These are phyloP conservation scores for Spea hammondii DNA, from an alignment of 2,797 vertebrate genomes.

Conservation along the genomic window DNA sequence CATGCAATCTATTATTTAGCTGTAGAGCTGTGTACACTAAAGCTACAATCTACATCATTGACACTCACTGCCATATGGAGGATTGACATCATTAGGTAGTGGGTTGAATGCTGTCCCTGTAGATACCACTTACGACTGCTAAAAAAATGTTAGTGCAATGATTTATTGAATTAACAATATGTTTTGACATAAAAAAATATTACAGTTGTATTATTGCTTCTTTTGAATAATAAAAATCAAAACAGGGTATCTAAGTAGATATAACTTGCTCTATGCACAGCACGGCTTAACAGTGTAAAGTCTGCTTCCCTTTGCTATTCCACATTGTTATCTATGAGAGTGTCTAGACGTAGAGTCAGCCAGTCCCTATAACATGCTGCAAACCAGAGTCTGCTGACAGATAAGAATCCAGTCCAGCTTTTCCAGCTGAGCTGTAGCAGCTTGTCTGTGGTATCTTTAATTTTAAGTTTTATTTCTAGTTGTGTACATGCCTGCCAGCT, in stretches of 20 bases:
- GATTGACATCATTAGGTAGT: too few relatives aligned
- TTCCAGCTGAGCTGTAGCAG: conserved; percentile 11
- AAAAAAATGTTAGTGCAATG: too few relatives aligned
- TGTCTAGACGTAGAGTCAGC: conserved; percentile 16
- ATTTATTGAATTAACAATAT: too few relatives aligned
- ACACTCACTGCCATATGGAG: too few relatives aligned
- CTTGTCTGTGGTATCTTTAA: conserved; percentile 26
- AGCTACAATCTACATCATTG: too few relatives aligned
- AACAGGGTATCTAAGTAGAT: background rate
- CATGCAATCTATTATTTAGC: too few relatives aligned
- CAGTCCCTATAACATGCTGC: conserved; percentile 1
- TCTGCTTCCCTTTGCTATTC: background rate
- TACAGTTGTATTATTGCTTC: background rate
- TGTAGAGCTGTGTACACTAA: too few relatives aligned
- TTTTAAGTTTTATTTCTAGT: conserved; percentile 34
- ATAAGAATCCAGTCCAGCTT: conserved; percentile 10
- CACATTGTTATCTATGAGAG: conserved; percentile 4
- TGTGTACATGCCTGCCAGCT: conserved; percentile 40
- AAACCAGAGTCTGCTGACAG: background rate
- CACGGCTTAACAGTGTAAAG: background rate
- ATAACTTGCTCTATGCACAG: background rate
- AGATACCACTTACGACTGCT: too few relatives aligned
- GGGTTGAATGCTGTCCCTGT: too few relatives aligned
- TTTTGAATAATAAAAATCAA: background rate
- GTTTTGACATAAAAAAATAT: background rate